Percentiles rank a stretch among this genome's conserved stretches.
phyloP scores from a whole-genome alignment of 2,113 vertebrate genomes.

The Chloebia gouldiae region DNA sequence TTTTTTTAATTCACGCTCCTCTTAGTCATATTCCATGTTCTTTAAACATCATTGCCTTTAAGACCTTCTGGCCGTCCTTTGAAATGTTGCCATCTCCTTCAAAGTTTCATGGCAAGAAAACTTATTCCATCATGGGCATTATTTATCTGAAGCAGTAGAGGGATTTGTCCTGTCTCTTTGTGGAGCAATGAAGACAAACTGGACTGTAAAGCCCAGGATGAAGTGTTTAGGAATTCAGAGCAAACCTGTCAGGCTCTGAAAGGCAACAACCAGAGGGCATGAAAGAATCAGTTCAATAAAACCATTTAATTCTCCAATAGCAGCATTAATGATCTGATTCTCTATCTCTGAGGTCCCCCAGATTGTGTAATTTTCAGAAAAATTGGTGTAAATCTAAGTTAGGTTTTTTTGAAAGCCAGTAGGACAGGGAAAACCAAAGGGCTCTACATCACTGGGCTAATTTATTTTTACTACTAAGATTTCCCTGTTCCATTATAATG shows the following conservation, averaged over 20 bases:
- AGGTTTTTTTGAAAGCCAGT: neutral
- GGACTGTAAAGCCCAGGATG: neutral
- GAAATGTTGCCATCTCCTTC: neutral
- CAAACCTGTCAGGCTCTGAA: neutral
- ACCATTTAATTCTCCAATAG: neutral
- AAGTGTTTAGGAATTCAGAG: neutral
- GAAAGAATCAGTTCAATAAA: constrained; percentile 3
- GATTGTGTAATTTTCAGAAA: neutral
- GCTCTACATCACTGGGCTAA: neutral
- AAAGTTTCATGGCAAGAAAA: neutral
- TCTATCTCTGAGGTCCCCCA: neutral
- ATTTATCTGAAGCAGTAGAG: neutral
- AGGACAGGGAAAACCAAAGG: neutral
- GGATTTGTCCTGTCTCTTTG: neutral
- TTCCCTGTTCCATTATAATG: neutral
- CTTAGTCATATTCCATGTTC: neutral
- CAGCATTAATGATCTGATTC: neutral
- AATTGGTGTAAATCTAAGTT: neutral
- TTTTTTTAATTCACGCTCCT: neutral
- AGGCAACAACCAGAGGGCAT: neutral
- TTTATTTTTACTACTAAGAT: neutral
- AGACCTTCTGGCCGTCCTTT: neutral
- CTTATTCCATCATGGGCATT: neutral
- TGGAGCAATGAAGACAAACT: neutral
- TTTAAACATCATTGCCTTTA: neutral